phyloP scores from a whole-genome alignment of 2,113 vertebrate genomes.

The Haplochromis burtoni region DNA sequence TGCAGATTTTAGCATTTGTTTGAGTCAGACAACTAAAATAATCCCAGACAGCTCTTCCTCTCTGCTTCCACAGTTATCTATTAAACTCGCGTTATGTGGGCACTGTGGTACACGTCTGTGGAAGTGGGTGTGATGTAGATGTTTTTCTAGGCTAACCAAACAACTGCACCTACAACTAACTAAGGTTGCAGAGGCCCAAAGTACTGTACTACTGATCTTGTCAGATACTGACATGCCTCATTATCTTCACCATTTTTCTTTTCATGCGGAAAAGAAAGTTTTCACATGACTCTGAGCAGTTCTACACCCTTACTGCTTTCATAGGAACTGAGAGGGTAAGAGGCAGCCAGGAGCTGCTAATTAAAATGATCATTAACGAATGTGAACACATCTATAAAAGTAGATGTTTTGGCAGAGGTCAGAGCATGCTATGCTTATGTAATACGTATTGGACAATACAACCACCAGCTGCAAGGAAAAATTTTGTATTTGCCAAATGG shows the following conservation, averaged over 20 bases:
- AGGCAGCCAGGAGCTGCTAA: neutral
- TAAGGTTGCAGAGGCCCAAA: neutral
- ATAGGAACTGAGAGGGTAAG: neutral
- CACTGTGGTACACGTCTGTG: neutral
- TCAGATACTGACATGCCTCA: neutral
- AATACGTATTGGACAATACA: neutral
- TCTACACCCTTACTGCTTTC: neutral
- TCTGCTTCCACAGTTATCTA: neutral
- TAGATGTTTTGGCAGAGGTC: neutral
- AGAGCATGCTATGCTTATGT: neutral
- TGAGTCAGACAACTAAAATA: neutral
- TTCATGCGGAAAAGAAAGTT: rapidly evolving
- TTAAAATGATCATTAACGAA: neutral
- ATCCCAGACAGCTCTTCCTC: neutral
- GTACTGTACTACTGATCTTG: neutral
- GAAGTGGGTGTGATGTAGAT: neutral
- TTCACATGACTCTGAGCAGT: neutral
- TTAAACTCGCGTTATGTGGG: neutral
- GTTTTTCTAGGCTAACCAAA: neutral
- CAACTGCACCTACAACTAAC: neutral
- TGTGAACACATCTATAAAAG: neutral
- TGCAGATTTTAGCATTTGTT: neutral
- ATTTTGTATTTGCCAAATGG: neutral
- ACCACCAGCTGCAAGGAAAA: neutral
- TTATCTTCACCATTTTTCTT: neutral